Conservation (phyloP, 2,888 invertebrate species). For the Fragum fragum region DNA sequence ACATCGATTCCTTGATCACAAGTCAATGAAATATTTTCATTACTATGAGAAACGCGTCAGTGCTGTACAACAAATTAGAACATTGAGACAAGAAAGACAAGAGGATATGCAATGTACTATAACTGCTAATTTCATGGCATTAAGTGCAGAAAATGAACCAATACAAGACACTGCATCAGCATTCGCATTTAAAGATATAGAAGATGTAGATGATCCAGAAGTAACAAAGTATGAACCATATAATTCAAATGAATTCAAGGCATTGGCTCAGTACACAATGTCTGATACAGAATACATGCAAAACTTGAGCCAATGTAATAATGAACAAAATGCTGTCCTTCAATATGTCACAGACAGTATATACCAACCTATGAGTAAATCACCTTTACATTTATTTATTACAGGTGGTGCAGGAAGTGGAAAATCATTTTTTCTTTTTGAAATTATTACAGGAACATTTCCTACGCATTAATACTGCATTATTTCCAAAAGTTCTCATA, state of each 20-base stretch:
- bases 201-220: neutral
- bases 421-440: conserved; percentile 56
- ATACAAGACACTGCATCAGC: neutral
- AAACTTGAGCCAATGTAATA: neutral
- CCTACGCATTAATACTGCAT: conserved; percentile 29
- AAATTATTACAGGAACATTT: conserved; percentile 46
- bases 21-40: no score
- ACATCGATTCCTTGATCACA: no score
- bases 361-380: neutral
- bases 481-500: conserved; percentile 50
- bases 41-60: no score
- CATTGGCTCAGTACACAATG: conserved; percentile 30
- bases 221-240: no score
- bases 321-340: conserved; percentile 8
- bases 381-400: conserved; percentile 36
- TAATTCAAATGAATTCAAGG: conserved; percentile 24
- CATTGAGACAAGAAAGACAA: no score
- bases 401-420: conserved; percentile 53
- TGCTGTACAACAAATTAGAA: no score
- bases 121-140: no score
- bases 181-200: no score
- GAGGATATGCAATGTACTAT: no score
- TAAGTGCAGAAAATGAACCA: no score
- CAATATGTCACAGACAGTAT: conserved; percentile 7
- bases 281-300: conserved; percentile 21